Conservation (phyloP, 2,888 invertebrate genomes). For the Parthenolecanium corni region DNA sequence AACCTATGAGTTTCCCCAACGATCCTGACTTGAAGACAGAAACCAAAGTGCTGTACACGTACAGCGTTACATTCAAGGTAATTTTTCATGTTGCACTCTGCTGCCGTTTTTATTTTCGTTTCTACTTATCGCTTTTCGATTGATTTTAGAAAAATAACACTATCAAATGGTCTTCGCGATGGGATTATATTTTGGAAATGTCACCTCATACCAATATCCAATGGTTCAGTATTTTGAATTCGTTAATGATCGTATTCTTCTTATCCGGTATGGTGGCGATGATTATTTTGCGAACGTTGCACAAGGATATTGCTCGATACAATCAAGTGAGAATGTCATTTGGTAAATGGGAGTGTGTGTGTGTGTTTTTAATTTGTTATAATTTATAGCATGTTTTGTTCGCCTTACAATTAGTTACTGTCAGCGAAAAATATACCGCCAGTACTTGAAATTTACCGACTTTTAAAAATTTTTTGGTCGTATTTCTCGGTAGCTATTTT, state of each 20-base stretch:
- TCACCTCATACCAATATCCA: constrained; percentile 93
- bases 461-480: no score
- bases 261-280: constrained; percentile 91
- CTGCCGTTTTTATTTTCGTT: not conserved
- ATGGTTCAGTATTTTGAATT: constrained; percentile 98
- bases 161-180: constrained; percentile 93
- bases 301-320: constrained; percentile 89
- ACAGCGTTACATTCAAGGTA: constrained; percentile 67
- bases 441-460: no score
- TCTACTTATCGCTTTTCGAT: not conserved
- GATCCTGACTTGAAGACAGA: constrained; percentile 43
- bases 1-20: constrained; percentile 59
- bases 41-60: constrained; percentile 68
- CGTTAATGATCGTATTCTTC: constrained; percentile 91
- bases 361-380: no score
- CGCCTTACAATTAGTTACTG: no score
- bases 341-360: no score
- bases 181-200: constrained; percentile 95
- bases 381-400: no score
- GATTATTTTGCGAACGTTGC: constrained; percentile 90
- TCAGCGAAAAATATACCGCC: no score
- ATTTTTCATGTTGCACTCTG: constrained; percentile 35
- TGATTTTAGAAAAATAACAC: constrained; percentile 52
- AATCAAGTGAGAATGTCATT: no score
- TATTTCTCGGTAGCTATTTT: no score